Percentiles rank a stretch among this genome's conserved stretches.
These are phyloP conservation scores for Acrocyrtus sp. DNA, from an alignment of 2,888 invertebrate genomes.

Conservation along the genomic window DNA sequence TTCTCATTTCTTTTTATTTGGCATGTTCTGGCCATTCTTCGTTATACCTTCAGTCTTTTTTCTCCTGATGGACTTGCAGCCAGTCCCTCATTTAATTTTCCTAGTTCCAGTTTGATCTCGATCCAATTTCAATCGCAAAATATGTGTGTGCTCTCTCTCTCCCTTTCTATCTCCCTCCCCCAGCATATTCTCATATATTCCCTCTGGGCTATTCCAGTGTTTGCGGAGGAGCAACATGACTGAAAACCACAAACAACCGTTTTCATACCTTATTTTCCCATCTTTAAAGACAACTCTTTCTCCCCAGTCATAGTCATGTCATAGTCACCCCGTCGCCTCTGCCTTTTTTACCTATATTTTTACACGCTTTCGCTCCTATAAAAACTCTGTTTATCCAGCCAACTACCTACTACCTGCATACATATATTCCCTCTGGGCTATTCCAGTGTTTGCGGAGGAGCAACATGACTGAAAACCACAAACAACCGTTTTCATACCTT, in stretches of 20 bases:
- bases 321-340: too few species aligned
- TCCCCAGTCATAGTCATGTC: too few species aligned
- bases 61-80: slow-evolving; percentile 2
- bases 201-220: neutral
- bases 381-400: too few species aligned
- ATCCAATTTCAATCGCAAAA: slow-evolving; percentile 1
- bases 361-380: too few species aligned
- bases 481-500: too few species aligned
- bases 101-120: slow-evolving; percentile 2
- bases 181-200: slow-evolving; percentile 2
- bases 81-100: slow-evolving; percentile 18
- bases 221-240: neutral
- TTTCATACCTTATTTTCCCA: too few species aligned
- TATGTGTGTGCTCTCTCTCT: neutral
- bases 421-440: neutral
- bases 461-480: slow-evolving; percentile 5
- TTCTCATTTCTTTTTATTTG: neutral
- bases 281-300: too few species aligned
- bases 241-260: slow-evolving; percentile 4
- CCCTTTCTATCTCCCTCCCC: neutral
- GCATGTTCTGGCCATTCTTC: neutral
- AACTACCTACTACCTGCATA: too few species aligned
- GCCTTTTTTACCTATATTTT: too few species aligned
- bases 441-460: neutral
- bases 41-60: neutral